Evolutionary conservation across 2,888 invertebrate genomes (phyloP), one percentile per base, ranked within the genome.

Genomic region (Acronicta psi): DNA sequence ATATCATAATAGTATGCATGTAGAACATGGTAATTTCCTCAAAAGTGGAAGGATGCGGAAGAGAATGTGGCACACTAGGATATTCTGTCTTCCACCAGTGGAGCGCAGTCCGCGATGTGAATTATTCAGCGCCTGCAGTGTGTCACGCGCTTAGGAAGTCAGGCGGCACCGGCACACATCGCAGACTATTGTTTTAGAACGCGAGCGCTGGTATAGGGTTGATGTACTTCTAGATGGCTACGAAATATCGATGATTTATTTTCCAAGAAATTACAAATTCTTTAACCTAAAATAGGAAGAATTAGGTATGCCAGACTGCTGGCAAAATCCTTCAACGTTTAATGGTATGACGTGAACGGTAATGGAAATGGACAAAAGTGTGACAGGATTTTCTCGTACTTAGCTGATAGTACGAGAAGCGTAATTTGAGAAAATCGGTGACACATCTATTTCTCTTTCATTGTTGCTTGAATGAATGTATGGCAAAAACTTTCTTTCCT

Each of bases 51-150:
- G 23, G n/a, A 36, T 38, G 50, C 14, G 53, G 59, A 67, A 43
- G 42, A 57, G 10, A 58, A 67, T 67, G 56, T 75, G 29, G 49
- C 47, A 68, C 78, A 75, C 69, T 71, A 77, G 68, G 69, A 72
- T 57, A 59, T 50, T 38, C 40, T 25, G 14, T 10, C 46, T 54
- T 59, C 43, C 50, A 43, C 31, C 42, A 20, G 51, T n/a, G 34
- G 36, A n/a, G 20, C 18, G 20, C 23, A 36, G 43, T 36, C 17
- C 58, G 40, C 42, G 53, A 7, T 37, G 66, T 77, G 73, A 78
- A 77, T 77, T 52, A 73, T 75, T 62, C 71, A 75, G 42, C 3
- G 18, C 20, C 16, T 13, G 4, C 61, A 55, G 44, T 64, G 59
- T 66, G 78, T 67, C 70, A 78, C 40, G 68, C 46, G 62, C 47